Evolutionary conservation across 2,888 invertebrate species (phyloP).

Genomic region (Drosophila meridionalis): DNA sequence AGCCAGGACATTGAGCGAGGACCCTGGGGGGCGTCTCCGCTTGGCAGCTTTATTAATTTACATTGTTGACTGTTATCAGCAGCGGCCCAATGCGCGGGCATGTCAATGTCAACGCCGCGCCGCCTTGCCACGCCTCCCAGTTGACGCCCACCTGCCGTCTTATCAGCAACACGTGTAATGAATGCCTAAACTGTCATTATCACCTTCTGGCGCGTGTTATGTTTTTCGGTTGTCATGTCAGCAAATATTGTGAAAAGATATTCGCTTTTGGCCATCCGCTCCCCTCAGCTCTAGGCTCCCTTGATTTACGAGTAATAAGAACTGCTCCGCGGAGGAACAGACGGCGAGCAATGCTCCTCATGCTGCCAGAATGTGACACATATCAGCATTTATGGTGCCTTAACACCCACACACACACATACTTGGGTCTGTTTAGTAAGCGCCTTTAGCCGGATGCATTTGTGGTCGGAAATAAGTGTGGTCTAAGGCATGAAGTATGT

Average conservation of each 20-base stretch:
- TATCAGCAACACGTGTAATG: slow-evolving; percentile 81
- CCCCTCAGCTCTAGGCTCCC: slow-evolving; percentile 2
- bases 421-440: slow-evolving; percentile 7
- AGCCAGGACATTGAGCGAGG: slow-evolving; percentile 54
- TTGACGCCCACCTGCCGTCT: slow-evolving; percentile 49
- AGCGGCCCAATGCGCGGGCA: slow-evolving; percentile 51
- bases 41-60: slow-evolving; percentile 80
- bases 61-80: slow-evolving; percentile 82
- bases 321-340: not conserved
- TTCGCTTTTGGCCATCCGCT: slow-evolving; percentile 22
- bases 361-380: slow-evolving; percentile 69
- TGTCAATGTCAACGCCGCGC: slow-evolving; percentile 62
- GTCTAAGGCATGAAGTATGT: not conserved
- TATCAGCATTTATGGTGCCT: slow-evolving; percentile 69
- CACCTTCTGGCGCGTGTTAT: slow-evolving; percentile 72
- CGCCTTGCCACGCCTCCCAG: slow-evolving; percentile 20
- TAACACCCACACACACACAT: slow-evolving; percentile 3
- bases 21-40: slow-evolving; percentile 62
- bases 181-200: slow-evolving; percentile 81
- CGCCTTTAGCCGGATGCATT: slow-evolving; percentile 39
- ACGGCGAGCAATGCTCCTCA: slow-evolving; percentile 43
- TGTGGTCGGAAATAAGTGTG: slow-evolving; percentile 5
- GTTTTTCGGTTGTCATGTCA: slow-evolving; percentile 80
- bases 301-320: slow-evolving; percentile 52
- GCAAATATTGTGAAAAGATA: slow-evolving; percentile 78